Conservation (phyloP, 2,888 invertebrate genomes). For the Deilephila porcellus region DNA sequence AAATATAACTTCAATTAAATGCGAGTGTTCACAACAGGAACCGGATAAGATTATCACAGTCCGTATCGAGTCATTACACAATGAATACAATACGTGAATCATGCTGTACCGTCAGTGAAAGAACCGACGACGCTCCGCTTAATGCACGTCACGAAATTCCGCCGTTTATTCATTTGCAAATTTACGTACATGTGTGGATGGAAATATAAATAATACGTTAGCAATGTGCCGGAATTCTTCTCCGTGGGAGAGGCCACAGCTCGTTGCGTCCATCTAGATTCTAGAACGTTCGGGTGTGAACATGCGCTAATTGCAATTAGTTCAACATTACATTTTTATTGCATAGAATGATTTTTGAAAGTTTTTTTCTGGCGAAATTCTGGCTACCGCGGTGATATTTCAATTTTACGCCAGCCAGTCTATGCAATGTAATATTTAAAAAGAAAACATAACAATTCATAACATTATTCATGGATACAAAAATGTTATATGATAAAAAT, state of each 20-base stretch:
- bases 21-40: neutral
- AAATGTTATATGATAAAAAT: neutral
- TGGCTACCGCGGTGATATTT: no score
- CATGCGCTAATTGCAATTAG: neutral
- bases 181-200: neutral
- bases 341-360: neutral
- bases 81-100: neutral
- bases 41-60: conserved; percentile 5
- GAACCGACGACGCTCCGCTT: neutral
- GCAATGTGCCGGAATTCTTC: conserved; percentile 8
- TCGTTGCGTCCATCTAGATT: conserved; percentile 1
- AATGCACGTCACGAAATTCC: conserved; percentile 5
- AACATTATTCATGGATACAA: no score
- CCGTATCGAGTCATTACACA: neutral
- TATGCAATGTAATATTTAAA: no score
- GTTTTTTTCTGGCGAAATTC: neutral
- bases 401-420: no score
- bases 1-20: neutral
- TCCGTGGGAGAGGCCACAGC: conserved; percentile 13
- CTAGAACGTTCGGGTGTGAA: conserved; percentile 4
- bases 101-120: conserved; percentile 10
- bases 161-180: conserved; percentile 4
- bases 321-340: neutral
- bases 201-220: conserved; percentile 17
- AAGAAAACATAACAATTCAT: no score